Evolutionary conservation across 2,888 invertebrate genomes (phyloP).

Genomic region (Dryobota labecula): DNA sequence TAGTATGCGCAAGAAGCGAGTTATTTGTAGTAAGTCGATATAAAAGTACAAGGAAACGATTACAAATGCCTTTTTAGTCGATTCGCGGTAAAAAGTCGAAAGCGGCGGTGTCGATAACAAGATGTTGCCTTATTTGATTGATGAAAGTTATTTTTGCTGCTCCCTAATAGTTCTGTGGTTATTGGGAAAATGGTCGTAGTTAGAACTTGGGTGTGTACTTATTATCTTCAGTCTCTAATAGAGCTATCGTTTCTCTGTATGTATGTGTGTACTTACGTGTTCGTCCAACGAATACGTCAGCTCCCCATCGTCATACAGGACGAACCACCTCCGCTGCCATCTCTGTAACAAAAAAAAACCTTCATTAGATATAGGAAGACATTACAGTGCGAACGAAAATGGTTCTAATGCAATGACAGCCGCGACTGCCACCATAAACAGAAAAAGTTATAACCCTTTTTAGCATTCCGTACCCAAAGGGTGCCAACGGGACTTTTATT

Average conservation of each 20-base stretch:
- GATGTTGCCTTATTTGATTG: constrained; percentile 56
- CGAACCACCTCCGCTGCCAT: constrained; percentile 99
- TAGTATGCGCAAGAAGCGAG: constrained; percentile 64
- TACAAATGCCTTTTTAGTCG: constrained; percentile 60
- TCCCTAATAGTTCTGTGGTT: constrained; percentile 2
- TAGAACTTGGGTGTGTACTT: constrained; percentile 25
- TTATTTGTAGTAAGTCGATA: constrained; percentile 64
- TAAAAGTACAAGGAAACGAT: constrained; percentile 69
- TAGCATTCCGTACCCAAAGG: too few relatives aligned
- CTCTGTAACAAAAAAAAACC: constrained; percentile 93
- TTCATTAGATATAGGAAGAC: constrained; percentile 34
- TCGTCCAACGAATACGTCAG: constrained; percentile 99
- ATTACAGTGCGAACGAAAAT: constrained; percentile 4
- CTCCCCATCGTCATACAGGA: constrained; percentile 99
- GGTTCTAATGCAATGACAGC: constrained; percentile 5
- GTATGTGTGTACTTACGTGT: constrained; percentile 94
- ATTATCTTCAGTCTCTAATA: constrained; percentile 2
- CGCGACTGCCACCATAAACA: background rate
- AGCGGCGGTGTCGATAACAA: constrained; percentile 64
- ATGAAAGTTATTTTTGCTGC: constrained; percentile 52
- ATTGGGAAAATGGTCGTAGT: constrained; percentile 19
- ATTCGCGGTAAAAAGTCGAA: constrained; percentile 63
- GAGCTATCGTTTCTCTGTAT: constrained; percentile 14
- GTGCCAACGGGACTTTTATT: too few relatives aligned
- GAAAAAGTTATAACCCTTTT: constrained; percentile 8